Percentiles rank a stretch among this genome's conserved stretches.
These are phyloP conservation scores for Coregonus ussuriensis DNA, from an alignment of 2,797 vertebrate genomes.

Conservation along the genomic window DNA sequence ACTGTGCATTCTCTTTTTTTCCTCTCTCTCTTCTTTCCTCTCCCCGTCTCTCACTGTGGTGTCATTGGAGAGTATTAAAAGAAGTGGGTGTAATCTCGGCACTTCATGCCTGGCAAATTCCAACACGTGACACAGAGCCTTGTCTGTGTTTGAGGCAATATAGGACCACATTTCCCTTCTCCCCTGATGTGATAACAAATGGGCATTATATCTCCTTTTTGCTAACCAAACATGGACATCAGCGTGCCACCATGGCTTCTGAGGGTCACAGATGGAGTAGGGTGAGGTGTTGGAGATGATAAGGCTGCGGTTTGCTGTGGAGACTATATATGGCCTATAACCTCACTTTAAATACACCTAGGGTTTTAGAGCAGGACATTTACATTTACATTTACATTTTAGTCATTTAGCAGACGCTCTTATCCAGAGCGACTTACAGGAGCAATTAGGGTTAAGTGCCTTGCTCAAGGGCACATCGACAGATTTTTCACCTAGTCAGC, in stretches of 20 bases:
- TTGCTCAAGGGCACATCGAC: too few species aligned
- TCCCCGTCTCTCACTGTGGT: slow-evolving; percentile 31
- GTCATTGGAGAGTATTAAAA: slow-evolving; percentile 68
- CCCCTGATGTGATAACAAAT: slow-evolving; percentile 77
- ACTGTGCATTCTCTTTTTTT: slow-evolving; percentile 11
- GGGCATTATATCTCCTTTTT: slow-evolving; percentile 71
- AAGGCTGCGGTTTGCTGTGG: slow-evolving; percentile 57
- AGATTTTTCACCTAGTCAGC: too few species aligned
- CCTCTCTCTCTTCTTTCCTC: slow-evolving; percentile 8
- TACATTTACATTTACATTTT: too few species aligned
- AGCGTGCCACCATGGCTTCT: slow-evolving; percentile 67
- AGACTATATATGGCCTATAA: slow-evolving; percentile 71
- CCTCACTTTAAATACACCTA: slow-evolving; percentile 49
- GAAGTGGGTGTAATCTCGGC: slow-evolving; percentile 72
- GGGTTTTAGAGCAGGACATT: slow-evolving; percentile 30
- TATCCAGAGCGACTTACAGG: too few species aligned
- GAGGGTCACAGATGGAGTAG: slow-evolving; percentile 49
- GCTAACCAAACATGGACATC: slow-evolving; percentile 82
- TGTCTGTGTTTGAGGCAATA: slow-evolving; percentile 78
- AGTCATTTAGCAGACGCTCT: too few species aligned
- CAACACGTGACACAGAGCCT: slow-evolving; percentile 55
- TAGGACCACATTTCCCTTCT: slow-evolving; percentile 74
- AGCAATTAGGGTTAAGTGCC: too few species aligned
- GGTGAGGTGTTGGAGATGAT: slow-evolving; percentile 73
- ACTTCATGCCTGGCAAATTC: slow-evolving; percentile 73